These are phyloP conservation scores for Cephus runcator DNA, from an alignment of 2,888 invertebrate genomes.

Conservation along the genomic window DNA sequence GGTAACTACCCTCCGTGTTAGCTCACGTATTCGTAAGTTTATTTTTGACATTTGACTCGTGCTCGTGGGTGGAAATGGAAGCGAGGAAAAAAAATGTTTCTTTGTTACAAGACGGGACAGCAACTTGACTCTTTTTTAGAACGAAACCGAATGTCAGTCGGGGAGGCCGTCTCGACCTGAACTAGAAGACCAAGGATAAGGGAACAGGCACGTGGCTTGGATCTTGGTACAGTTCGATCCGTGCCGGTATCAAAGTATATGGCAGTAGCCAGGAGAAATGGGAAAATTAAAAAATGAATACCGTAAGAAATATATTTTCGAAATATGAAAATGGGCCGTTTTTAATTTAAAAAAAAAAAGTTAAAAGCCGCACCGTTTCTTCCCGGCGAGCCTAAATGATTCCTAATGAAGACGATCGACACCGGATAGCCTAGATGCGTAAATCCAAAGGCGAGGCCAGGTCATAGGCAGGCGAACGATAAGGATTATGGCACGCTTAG, in stretches of 20 bases:
- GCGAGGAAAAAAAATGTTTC: neutral
- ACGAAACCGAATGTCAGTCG: neutral
- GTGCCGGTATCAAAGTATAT: neutral
- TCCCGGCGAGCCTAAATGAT: neutral
- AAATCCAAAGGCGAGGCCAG: neutral
- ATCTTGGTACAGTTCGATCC: neutral
- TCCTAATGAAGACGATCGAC: neutral
- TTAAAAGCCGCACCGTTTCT: neutral
- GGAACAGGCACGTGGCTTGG: neutral
- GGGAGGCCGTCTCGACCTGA: neutral
- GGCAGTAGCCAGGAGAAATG: neutral
- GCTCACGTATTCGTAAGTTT: neutral
- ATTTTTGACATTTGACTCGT: neutral
- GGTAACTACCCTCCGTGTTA: neutral
- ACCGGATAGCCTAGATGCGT: neutral
- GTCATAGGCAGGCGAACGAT: neutral
- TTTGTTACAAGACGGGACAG: neutral
- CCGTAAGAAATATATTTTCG: neutral
- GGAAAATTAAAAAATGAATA: neutral
- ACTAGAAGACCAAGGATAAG: neutral
- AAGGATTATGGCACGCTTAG: conserved; percentile 1
- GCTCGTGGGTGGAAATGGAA: neutral
- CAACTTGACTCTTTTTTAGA: neutral
- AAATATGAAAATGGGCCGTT: neutral
- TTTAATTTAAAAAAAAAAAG: neutral